Conservation (phyloP, 2,113 vertebrate genomes). For the Corythornis vintsioides region DNA sequence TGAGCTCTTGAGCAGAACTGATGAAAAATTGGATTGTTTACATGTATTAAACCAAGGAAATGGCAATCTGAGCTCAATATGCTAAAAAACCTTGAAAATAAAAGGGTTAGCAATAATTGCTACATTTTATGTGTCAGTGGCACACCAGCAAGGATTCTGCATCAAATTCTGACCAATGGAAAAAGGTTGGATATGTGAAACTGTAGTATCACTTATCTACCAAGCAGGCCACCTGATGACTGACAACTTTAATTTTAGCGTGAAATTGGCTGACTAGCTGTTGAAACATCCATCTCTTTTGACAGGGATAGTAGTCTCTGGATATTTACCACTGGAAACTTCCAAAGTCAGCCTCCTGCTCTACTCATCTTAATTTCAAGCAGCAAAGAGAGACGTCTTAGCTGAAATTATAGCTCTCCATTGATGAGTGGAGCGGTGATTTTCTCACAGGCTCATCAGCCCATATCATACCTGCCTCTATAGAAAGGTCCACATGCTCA, state of each 20-base stretch:
- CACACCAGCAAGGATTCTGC: slow-evolving; percentile 19
- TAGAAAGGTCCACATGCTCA: background rate
- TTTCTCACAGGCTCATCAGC: rapidly evolving
- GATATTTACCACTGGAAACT: slow-evolving; percentile 51
- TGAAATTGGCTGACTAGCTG: slow-evolving; percentile 73
- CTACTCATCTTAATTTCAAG: background rate
- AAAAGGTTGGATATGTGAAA: slow-evolving; percentile 9
- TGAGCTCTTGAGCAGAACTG: slow-evolving; percentile 55
- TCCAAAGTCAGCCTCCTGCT: background rate
- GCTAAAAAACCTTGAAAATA: slow-evolving; percentile 42
- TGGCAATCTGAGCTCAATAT: slow-evolving; percentile 13
- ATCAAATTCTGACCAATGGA: slow-evolving; percentile 37
- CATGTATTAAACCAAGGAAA: slow-evolving; percentile 49
- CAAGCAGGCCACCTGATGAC: slow-evolving; percentile 65
- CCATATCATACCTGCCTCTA: background rate
- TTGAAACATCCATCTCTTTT: slow-evolving; percentile 60
- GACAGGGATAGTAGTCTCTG: slow-evolving; percentile 27
- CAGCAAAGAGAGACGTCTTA: background rate
- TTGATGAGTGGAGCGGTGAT: background rate
- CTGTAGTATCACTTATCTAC: slow-evolving; percentile 67
- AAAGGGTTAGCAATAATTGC: slow-evolving; percentile 42
- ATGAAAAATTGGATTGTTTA: slow-evolving; percentile 70
- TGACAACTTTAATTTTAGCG: slow-evolving; percentile 76
- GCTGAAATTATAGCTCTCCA: background rate
- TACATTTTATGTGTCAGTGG: slow-evolving; percentile 32